phyloP scores from a whole-genome alignment of 2,113 vertebrate genomes.

The Callospermophilus lateralis region DNA sequence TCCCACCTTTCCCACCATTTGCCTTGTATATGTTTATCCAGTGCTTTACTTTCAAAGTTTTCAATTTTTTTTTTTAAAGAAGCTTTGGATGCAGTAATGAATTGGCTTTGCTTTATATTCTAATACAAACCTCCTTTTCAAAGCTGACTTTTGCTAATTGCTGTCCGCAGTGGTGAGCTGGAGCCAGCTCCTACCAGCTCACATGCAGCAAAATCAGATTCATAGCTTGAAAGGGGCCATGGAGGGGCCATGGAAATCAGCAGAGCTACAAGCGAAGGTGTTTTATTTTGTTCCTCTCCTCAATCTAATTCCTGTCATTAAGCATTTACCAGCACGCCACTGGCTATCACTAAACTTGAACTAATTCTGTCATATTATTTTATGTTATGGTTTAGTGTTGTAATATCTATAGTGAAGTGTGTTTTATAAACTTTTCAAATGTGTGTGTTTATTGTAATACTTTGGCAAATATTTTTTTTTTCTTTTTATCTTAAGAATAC shows the following conservation, averaged over 20 bases:
- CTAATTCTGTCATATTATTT: neutral
- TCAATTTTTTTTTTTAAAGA: neutral
- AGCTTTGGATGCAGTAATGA: neutral
- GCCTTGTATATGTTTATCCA: neutral
- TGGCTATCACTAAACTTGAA: neutral
- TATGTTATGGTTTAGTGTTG: neutral
- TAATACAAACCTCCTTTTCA: neutral
- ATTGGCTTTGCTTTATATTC: neutral
- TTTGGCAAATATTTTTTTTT: constrained; percentile 18
- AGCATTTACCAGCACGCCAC: neutral
- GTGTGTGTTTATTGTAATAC: neutral
- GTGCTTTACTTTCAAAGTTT: neutral
- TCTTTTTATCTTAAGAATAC: neutral
- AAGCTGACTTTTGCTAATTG: neutral
- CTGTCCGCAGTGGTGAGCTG: neutral
- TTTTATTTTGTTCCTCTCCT: neutral
- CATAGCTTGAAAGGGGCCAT: neutral
- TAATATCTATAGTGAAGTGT: neutral
- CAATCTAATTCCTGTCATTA: neutral
- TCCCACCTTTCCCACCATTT: neutral
- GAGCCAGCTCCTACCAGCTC: neutral
- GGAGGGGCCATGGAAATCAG: neutral
- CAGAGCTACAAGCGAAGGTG: neutral
- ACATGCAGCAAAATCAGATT: neutral
- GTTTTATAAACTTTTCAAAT: neutral